A percentile compares a stretch with the other conserved stretches of the same genome.
These are phyloP conservation scores for Erebia palarica DNA, from an alignment of 2,888 invertebrate species.

Conservation along the genomic window DNA sequence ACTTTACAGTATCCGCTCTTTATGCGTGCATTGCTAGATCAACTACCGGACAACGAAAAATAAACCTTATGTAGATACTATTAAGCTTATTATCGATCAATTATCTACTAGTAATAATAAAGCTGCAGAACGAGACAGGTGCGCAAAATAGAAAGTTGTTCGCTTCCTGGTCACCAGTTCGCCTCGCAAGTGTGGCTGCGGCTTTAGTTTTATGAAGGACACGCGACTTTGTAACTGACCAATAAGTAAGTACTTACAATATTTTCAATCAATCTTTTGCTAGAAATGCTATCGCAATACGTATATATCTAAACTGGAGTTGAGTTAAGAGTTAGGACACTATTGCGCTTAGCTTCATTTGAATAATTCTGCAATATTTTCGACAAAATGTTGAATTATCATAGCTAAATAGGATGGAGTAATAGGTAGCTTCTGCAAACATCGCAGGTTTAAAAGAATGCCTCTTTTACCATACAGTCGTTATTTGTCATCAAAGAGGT, in stretches of 20 bases:
- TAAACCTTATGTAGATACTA: constrained; percentile 28
- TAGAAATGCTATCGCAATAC: neutral
- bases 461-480: too few species aligned
- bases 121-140: constrained; percentile 76
- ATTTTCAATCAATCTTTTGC: neutral
- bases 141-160: constrained; percentile 82
- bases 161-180: constrained; percentile 77
- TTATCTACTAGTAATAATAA: constrained; percentile 51
- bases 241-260: neutral
- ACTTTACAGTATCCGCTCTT: constrained; percentile 30
- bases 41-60: constrained; percentile 27
- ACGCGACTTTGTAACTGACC: constrained; percentile 22
- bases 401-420: too few species aligned
- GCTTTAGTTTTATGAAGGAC: constrained; percentile 50
- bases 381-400: neutral
- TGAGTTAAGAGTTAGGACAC: constrained; percentile 1
- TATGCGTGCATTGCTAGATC: constrained; percentile 37
- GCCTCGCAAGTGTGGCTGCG: constrained; percentile 62
- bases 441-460: too few species aligned
- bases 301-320: neutral
- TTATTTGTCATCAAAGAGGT: too few species aligned
- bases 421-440: too few species aligned
- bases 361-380: neutral
- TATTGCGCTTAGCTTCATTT: constrained; percentile 1
- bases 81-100: constrained; percentile 48